Percentiles rank a stretch among this genome's conserved stretches.
Evolutionary conservation across 2,113 vertebrate genomes (phyloP).

Genomic region (Lota lota): DNA sequence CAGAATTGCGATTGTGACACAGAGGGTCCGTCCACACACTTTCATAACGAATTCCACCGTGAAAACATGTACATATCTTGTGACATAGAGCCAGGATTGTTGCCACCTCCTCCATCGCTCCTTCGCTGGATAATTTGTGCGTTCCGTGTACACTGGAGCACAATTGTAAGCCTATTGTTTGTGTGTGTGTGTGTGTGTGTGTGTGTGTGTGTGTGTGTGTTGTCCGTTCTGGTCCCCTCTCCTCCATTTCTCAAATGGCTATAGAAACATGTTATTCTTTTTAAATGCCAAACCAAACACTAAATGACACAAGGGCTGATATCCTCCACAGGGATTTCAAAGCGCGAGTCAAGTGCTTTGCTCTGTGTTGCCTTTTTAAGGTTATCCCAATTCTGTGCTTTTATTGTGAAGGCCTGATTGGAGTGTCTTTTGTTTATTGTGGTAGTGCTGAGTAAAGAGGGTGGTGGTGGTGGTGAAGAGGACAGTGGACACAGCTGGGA

Average conservation of each 20-base stretch:
- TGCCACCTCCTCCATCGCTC: slow-evolving; percentile 3
- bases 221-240: slow-evolving; percentile 11
- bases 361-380: slow-evolving; percentile 22
- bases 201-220: slow-evolving; percentile 18
- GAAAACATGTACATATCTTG: slow-evolving; percentile 69
- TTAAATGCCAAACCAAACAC: background rate
- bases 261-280: background rate
- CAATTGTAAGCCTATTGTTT: slow-evolving; percentile 38
- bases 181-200: slow-evolving; percentile 12
- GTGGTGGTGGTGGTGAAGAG: slow-evolving; percentile 20
- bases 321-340: background rate
- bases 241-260: too few species aligned
- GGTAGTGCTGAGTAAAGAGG: slow-evolving; percentile 33
- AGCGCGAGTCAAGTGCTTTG: slow-evolving; percentile 10
- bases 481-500: slow-evolving; percentile 37
- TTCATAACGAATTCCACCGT: slow-evolving; percentile 70
- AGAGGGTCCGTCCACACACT: slow-evolving; percentile 48
- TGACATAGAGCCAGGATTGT: slow-evolving; percentile 69
- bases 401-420: slow-evolving; percentile 31
- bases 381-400: slow-evolving; percentile 16
- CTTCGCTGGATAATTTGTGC: slow-evolving; percentile 26
- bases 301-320: background rate
- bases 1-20: slow-evolving; percentile 59
- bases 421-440: slow-evolving; percentile 62
- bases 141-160: slow-evolving; percentile 32